These are phyloP conservation scores for Diuraphis noxia DNA, from an alignment of 1,140 invertebrate genomes.

Conservation along the genomic window DNA sequence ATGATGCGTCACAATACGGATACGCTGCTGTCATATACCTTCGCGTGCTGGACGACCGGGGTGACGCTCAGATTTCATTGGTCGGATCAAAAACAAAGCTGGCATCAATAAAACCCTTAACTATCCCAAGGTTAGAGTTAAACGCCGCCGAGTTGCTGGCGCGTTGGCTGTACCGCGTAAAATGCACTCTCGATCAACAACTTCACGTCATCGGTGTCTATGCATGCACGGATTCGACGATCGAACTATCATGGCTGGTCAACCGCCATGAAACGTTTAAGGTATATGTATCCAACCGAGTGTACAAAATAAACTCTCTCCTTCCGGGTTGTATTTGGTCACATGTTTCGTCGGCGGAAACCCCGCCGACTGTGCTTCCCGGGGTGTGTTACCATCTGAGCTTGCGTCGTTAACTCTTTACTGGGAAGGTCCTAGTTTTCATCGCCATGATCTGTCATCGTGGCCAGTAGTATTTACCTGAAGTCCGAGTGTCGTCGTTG, in stretches of 20 bases:
- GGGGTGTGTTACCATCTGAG: conserved; percentile 58
- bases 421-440: conserved; percentile 55
- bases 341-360: conserved; percentile 61
- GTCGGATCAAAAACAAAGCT: conserved; percentile 59
- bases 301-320: conserved; percentile 59
- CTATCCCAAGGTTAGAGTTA: conserved; percentile 60
- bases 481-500: background rate
- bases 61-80: conserved; percentile 54
- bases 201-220: conserved; percentile 38
- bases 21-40: conserved; percentile 58
- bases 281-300: conserved; percentile 60
- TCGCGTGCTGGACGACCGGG: conserved; percentile 34
- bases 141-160: conserved; percentile 59
- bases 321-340: conserved; percentile 58
- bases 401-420: conserved; percentile 55
- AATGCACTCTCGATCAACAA: background rate
- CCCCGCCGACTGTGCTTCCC: conserved; percentile 61
- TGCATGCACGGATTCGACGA: conserved; percentile 59
- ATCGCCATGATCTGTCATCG: background rate
- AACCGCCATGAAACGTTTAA: background rate
- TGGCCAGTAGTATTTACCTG: background rate
- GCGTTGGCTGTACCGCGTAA: conserved; percentile 9
- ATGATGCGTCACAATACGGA: conserved; percentile 58
- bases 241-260: background rate
- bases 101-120: conserved; percentile 58